A percentile compares a stretch with the other conserved stretches of the same genome.
Evolutionary conservation across 1,140 invertebrate genomes (phyloP).

Genomic region (Zaprionus inermis): DNA sequence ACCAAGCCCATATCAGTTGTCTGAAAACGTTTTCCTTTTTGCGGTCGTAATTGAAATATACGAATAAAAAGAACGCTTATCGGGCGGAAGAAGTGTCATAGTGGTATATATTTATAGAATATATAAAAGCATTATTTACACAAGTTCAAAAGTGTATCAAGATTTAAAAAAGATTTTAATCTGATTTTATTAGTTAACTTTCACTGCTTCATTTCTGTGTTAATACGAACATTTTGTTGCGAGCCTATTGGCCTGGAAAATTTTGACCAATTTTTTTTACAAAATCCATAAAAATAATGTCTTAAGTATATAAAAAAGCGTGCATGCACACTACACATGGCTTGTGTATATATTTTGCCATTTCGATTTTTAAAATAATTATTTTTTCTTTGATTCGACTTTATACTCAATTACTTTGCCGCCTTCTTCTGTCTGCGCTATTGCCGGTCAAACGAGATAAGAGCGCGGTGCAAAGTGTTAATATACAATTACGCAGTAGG

Average conservation of each 20-base stretch:
- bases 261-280: constrained; percentile 35
- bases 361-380: constrained; percentile 8
- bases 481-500: constrained; percentile 60
- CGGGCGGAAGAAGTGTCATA: constrained; percentile 3
- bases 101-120: constrained; percentile 1
- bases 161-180: too few relatives aligned
- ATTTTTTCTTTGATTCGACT: constrained; percentile 10
- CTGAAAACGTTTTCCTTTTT: neutral
- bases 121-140: neutral
- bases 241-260: constrained; percentile 54
- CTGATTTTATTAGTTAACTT: neutral
- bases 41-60: neutral
- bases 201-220: neutral
- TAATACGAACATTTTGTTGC: constrained; percentile 42
- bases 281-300: constrained; percentile 42
- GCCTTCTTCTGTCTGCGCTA: constrained; percentile 27
- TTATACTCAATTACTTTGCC: constrained; percentile 29
- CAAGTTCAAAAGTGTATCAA: neutral
- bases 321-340: neutral
- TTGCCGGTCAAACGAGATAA: constrained; percentile 51
- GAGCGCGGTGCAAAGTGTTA: constrained; percentile 51
- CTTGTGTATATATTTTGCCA: neutral
- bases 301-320: neutral
- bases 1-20: constrained; percentile 20
- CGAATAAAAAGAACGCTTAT: neutral